Base-by-base conservation (phyloP, 2,888 invertebrate genomes). In the Saturnia pavonia region DNA sequence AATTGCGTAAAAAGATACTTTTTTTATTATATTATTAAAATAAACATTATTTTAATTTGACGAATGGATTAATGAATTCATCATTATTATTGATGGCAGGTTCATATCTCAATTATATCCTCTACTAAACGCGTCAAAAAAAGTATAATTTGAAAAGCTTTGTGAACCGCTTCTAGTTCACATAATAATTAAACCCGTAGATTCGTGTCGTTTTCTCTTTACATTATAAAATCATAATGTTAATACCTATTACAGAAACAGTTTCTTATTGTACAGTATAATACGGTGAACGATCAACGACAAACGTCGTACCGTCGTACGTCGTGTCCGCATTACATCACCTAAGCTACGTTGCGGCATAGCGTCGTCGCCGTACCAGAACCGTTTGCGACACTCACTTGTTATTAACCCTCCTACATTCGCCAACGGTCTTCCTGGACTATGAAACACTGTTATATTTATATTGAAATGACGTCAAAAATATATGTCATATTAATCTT, bases 271-370 rank as follows among this genome's bases (percentile, higher is more conserved):
- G 66, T 42, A 51, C 66, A 22, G 34, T 48, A 45, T 48, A 65
- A 2, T 19, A 54, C n/a, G 54, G 57, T 63, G 67, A 67, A 69
- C 69, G 54, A 66, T 71, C 69, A 68, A 65, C 63, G 54, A 68
- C 69, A 67, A 43, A 71, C 22, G 63, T 69, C 57, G 78, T n/a
- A n/a, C n/a, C n/a, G n/a, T n/a, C n/a, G 34, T 34, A 34, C 34
- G 34, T 34, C 75, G 74, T 19, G 67, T 69, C 57, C 77, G 75
- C 74, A 76, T 73, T 40, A 68, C 34, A 76, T 89, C 89, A 88
- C 88, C 74, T 89, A 85, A 89, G 72, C 27, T 48, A 27, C 70
- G 78, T 85, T 85, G 85, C 88, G 83, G 84, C 82, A 83, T 75
- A 77, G 73, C 74, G 57, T 27, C 57, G 57, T 25, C 82, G 76